Conservation (phyloP, 2,113 vertebrate species). For the Podarcis muralis region DNA sequence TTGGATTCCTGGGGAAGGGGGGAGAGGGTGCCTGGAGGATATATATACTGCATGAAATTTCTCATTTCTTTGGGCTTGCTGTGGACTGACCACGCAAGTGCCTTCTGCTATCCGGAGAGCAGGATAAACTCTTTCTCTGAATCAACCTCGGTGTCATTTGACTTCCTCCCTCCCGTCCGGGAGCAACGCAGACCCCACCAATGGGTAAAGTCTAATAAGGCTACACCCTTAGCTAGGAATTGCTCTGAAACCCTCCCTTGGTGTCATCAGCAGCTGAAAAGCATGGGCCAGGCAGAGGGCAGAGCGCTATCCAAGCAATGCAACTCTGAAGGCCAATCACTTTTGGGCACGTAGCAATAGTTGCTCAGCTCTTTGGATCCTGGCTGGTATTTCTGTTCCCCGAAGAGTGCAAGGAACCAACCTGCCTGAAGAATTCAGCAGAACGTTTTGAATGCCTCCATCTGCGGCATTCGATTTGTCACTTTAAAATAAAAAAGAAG, state of each 20-base stretch:
- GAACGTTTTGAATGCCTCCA: slow-evolving; percentile 82
- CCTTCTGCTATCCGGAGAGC: no score
- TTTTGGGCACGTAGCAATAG: background rate
- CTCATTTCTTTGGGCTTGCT: no score
- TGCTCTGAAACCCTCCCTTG: background rate
- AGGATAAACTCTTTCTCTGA: no score
- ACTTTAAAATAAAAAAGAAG: slow-evolving; percentile 79
- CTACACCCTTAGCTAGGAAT: background rate
- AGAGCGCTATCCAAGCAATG: background rate
- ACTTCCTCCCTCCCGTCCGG: no score
- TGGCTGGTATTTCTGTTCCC: slow-evolving; percentile 61
- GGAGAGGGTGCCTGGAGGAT: no score
- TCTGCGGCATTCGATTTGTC: slow-evolving; percentile 85
- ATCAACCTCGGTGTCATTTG: no score
- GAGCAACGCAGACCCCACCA: no score
- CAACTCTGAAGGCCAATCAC: background rate
- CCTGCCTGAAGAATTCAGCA: slow-evolving; percentile 78
- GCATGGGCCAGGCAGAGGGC: fast-evolving
- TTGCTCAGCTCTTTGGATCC: background rate
- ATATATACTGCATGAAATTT: no score
- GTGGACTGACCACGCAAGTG: no score
- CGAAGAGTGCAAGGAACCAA: slow-evolving; percentile 70
- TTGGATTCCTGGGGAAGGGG: no score
- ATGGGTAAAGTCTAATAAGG: no score
- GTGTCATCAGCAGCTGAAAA: background rate